phyloP scores from a whole-genome alignment of 2,113 vertebrate species.

The Leucosticte australis region DNA sequence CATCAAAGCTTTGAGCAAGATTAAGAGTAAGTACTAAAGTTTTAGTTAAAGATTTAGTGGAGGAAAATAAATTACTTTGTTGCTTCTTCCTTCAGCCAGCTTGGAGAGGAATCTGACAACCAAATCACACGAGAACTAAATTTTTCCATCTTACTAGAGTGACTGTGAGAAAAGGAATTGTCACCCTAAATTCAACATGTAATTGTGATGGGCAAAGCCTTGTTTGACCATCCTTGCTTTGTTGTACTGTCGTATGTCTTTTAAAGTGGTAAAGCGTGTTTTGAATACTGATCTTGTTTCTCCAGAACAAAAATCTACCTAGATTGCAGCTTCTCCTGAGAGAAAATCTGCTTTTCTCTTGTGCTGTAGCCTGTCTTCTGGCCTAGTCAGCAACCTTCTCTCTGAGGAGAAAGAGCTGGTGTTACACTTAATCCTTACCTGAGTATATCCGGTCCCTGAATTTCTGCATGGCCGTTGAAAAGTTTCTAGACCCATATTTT shows the following conservation, averaged over 20 bases:
- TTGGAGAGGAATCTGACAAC: not conserved
- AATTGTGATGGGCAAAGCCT: not conserved
- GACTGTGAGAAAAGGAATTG: not conserved
- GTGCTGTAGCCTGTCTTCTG: not conserved
- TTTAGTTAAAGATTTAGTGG: not conserved
- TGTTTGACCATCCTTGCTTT: not conserved
- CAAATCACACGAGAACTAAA: not conserved
- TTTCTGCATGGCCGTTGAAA: not conserved
- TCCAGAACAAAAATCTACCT: not conserved
- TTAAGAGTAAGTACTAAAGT: constrained; percentile 81
- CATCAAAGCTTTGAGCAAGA: constrained; percentile 87
- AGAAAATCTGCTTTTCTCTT: not conserved
- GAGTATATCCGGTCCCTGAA: not conserved
- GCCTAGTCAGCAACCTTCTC: not conserved
- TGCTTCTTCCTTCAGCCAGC: not conserved
- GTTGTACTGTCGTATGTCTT: not conserved
- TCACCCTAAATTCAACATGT: not conserved
- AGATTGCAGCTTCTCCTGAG: not conserved
- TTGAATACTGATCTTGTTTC: not conserved
- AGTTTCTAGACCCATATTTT: not conserved
- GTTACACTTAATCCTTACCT: not conserved
- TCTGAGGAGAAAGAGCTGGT: not conserved
- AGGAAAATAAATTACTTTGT: not conserved
- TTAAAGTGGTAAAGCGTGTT: not conserved
- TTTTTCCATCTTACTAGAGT: not conserved